A percentile compares a stretch with the other conserved stretches of the same genome.
Evolutionary conservation across 1,140 invertebrate species (phyloP).

Genomic region (Chironomus striatipennis): DNA sequence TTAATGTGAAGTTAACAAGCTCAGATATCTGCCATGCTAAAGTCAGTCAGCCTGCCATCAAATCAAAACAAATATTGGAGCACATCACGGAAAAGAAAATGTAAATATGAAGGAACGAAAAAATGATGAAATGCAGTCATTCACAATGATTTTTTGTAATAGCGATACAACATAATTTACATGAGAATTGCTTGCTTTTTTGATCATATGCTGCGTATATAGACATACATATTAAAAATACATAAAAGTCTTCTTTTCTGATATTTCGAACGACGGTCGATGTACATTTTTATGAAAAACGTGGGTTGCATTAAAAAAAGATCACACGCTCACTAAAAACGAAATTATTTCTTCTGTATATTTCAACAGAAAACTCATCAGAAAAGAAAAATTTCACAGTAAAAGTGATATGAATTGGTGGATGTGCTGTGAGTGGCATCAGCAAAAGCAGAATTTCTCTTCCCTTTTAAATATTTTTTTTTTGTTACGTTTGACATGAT

Average conservation of each 20-base stretch:
- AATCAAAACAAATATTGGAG: no score
- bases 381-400: neutral
- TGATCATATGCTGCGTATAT: neutral
- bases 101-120: neutral
- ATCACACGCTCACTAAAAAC: constrained; percentile 11
- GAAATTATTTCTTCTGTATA: neutral
- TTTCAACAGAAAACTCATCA: neutral
- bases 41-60: no score
- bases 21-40: no score
- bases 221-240: no score
- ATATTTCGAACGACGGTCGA: neutral
- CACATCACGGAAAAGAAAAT: no score
- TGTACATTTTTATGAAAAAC: neutral
- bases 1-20: no score
- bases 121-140: constrained; percentile 1
- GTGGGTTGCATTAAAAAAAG: constrained; percentile 12
- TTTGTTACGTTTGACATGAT: neutral
- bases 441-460: neutral
- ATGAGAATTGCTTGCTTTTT: neutral
- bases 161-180: constrained; percentile 8
- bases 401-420: neutral
- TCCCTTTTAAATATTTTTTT: no score
- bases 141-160: neutral
- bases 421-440: neutral
- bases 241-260: neutral